These are phyloP conservation scores for Ctenopoma kingsleyae DNA, from an alignment of 2,797 vertebrate genomes.

Conservation along the genomic window DNA sequence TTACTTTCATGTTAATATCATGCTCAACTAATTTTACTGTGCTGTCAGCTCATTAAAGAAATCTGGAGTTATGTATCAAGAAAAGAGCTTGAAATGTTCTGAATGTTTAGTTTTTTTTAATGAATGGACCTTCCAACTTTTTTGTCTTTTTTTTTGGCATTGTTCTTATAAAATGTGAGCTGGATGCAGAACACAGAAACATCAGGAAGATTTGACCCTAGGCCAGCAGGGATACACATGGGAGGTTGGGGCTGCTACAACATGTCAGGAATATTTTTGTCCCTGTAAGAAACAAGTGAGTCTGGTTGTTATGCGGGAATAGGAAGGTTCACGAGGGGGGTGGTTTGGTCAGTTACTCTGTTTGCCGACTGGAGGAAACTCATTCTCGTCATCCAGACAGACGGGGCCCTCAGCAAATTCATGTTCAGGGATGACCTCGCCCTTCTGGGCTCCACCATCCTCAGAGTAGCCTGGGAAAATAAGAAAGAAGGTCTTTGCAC, in stretches of 20 bases:
- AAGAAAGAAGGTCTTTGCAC: neutral
- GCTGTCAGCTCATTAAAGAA: constrained; percentile 21
- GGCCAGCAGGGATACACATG: constrained; percentile 50
- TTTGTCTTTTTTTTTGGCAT: constrained; percentile 6
- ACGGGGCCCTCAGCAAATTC: constrained; percentile 93
- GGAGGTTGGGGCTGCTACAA: constrained; percentile 25
- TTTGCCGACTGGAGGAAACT: constrained; percentile 94
- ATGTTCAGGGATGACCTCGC: constrained; percentile 94
- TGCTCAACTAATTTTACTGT: constrained; percentile 19
- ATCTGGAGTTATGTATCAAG: constrained; percentile 16
- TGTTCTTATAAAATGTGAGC: constrained; percentile 39
- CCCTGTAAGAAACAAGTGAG: constrained; percentile 42
- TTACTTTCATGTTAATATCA: constrained; percentile 26
- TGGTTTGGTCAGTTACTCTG: constrained; percentile 83
- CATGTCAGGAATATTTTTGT: constrained; percentile 45
- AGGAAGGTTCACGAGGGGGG: constrained; percentile 6
- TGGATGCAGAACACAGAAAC: constrained; percentile 44
- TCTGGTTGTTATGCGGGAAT: constrained; percentile 38
- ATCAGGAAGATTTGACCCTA: constrained; percentile 56
- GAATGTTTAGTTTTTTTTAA: neutral
- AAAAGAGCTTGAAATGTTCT: constrained; percentile 25
- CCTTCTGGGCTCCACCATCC: constrained; percentile 91
- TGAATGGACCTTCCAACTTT: constrained; percentile 23
- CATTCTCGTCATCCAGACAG: constrained; percentile 93
- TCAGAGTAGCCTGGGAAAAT: constrained; percentile 90